Evolutionary conservation across 2,888 invertebrate species (phyloP), one percentile per base, ranked within the genome.

Genomic region (Hirtodrosophila cameraria): DNA sequence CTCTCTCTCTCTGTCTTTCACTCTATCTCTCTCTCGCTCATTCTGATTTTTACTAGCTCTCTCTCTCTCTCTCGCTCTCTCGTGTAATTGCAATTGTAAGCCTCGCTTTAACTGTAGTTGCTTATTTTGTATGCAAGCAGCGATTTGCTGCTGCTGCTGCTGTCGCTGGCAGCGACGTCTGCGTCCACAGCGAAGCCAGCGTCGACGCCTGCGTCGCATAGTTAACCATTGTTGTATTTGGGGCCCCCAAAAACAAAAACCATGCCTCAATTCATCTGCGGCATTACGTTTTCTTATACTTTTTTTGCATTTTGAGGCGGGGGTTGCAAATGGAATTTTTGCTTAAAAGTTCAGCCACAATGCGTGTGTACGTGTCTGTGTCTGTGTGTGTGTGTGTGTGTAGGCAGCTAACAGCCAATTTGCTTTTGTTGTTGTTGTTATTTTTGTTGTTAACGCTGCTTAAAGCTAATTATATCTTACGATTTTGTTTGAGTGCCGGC

Each of bases 251-350:
- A 48, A 23, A 23, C 25, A 25, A 23, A 63, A 64, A 49, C 55
- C 67, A 68, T 75, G 75, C 75, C 75, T 67, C 82, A 86, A 75
- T 75, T 74, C 87, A 81, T 79, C 80, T 66, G 63, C 58, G 39
- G 43, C 58, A 6, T 80, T 80, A 70, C 52, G 74, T 62, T 73
- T n/a, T n/a, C n/a, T n/a, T n/a, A n/a, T n/a, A n/a, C n/a, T n/a
- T n/a, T n/a, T n/a, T n/a, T 70, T 83, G 76, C 70, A 64, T 85
- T 82, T 82, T 69, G 60, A 75, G 84, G 86, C 69, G 82, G 77
- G 84, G 69, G 79, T 61, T 69, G 75, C 54, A 74, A 74, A 78
- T 82, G 82, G 76, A 86, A 86, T 82, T 81, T 81, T 50, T 49
- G 68, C 63, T 68, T 64, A 59, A 75, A 86, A 79, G 70, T 83